These are phyloP conservation scores for Melanostoma mellinum DNA, from an alignment of 2,888 invertebrate genomes.

Conservation along the genomic window DNA sequence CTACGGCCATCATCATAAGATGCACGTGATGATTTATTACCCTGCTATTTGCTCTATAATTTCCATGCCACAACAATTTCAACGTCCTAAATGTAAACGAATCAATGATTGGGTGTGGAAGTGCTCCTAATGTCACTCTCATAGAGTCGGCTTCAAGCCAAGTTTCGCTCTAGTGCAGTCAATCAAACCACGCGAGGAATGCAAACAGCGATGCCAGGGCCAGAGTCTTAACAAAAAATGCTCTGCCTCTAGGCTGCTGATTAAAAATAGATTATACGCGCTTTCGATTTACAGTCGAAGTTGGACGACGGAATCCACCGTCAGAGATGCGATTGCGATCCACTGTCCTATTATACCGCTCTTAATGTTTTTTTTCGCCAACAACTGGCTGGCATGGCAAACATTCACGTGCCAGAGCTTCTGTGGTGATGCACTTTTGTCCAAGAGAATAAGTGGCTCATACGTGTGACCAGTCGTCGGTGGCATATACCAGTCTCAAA, in stretches of 20 bases:
- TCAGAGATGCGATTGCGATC: slow-evolving; percentile 45
- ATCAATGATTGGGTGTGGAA: slow-evolving; percentile 69
- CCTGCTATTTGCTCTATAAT: slow-evolving; percentile 34
- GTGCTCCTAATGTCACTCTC: slow-evolving; percentile 56
- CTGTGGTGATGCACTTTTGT: slow-evolving; percentile 29
- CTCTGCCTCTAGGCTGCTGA: slow-evolving; percentile 60
- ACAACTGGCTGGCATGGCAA: slow-evolving; percentile 20
- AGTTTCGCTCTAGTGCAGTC: slow-evolving; percentile 25
- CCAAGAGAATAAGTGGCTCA: slow-evolving; percentile 49
- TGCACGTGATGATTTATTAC: slow-evolving; percentile 51
- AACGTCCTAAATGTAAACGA: slow-evolving; percentile 30
- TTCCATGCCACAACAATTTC: slow-evolving; percentile 33
- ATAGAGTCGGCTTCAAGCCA: slow-evolving; percentile 4
- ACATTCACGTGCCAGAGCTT: slow-evolving; percentile 32
- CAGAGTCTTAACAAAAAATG: slow-evolving; percentile 22
- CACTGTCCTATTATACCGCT: slow-evolving; percentile 18
- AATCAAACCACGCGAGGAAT: slow-evolving; percentile 43
- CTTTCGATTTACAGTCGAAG: slow-evolving; percentile 47
- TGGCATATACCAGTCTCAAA: slow-evolving; percentile 35
- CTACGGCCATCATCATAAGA: slow-evolving; percentile 14
- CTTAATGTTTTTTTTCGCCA: slow-evolving; percentile 19
- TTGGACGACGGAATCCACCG: slow-evolving; percentile 31
- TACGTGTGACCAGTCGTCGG: slow-evolving; percentile 42
- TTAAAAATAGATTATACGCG: slow-evolving; percentile 67
- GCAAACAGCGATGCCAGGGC: slow-evolving; percentile 23